Evolutionary conservation across 2,888 invertebrate species (phyloP), one percentile per base, ranked within the genome.

Genomic region (Lamproptera curius): DNA sequence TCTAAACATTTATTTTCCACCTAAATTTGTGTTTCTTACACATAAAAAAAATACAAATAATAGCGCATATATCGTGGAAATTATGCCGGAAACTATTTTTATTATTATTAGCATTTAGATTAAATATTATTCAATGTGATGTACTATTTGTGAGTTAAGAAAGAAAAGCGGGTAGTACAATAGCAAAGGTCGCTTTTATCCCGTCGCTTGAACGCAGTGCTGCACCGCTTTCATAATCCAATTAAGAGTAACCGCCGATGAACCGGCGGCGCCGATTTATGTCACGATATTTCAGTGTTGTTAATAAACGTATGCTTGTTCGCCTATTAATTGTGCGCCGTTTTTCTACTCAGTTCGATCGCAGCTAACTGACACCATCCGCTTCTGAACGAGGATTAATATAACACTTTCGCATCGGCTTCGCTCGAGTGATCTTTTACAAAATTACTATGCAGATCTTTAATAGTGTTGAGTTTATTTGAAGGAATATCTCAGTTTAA

Each of bases 191-290:
- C 62, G 63, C 69, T 64, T 11, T 2, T 51, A 53, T 57, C 64
- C 69, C 58, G 43, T 54, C 46, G 40, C 42, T 39, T 54, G 50
- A 52, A 40, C 48, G 54, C 66, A 63, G 69, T 70, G 72, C 63
- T 65, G 67, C 67, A 74, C 71, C 73, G 79, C 82, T 84, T 83
- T 85, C 84, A 82, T 87, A 87, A 86, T 86, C 87, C 86, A 87
- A 87, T 86, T 87, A 87, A 82, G 84, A 83, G 82, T 86, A 86
- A 86, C 86, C 82, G 84, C 85, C 86, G 85, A 81, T 85, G 84
- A 86, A 85, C 79, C 84, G 86, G 61, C 71, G 75, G 80, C 83
- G 75, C 76, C 82, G 81, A 87, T 87, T 86, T 86, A 87, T 85
- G 86, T 67, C 78, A 80, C 77, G 85, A 87, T 87, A 87, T 87